phyloP scores from a whole-genome alignment of 2,113 vertebrate genomes.

The Corydoras maculifer region DNA sequence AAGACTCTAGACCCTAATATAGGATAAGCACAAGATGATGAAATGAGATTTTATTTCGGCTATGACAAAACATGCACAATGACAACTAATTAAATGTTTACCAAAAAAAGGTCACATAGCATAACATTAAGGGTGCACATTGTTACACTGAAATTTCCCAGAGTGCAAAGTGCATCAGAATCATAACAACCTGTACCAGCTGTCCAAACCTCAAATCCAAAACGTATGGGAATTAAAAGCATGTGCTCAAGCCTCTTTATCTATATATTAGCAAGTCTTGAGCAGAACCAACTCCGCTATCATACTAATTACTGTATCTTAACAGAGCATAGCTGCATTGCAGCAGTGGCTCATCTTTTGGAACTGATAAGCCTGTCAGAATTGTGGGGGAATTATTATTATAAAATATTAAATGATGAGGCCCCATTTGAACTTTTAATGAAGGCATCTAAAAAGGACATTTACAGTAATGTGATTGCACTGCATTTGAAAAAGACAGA shows the following conservation, averaged over 20 bases:
- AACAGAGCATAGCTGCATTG: neutral
- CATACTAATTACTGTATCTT: neutral
- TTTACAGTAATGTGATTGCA: constrained; percentile 16
- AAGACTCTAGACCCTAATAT: too few species aligned
- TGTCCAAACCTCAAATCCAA: too few species aligned
- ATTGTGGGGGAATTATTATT: neutral
- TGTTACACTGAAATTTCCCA: too few species aligned
- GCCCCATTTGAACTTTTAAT: constrained; percentile 21
- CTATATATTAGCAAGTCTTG: constrained; percentile 14
- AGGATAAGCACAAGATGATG: too few species aligned
- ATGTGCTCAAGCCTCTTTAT: constrained; percentile 5
- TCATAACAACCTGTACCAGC: too few species aligned
- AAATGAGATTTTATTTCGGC: too few species aligned
- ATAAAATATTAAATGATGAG: constrained; percentile 3
- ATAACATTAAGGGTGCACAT: too few species aligned
- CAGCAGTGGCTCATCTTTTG: neutral
- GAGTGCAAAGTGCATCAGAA: too few species aligned
- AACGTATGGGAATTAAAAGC: too few species aligned
- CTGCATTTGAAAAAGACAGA: constrained; percentile 12
- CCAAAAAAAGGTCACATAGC: too few species aligned
- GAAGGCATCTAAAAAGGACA: constrained; percentile 6
- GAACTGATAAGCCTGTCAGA: neutral
- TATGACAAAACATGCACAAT: too few species aligned
- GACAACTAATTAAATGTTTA: too few species aligned
- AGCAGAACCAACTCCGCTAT: neutral